Evolutionary conservation across 2,113 vertebrate genomes (phyloP).

Genomic region (Chascanopsetta lugubris): DNA sequence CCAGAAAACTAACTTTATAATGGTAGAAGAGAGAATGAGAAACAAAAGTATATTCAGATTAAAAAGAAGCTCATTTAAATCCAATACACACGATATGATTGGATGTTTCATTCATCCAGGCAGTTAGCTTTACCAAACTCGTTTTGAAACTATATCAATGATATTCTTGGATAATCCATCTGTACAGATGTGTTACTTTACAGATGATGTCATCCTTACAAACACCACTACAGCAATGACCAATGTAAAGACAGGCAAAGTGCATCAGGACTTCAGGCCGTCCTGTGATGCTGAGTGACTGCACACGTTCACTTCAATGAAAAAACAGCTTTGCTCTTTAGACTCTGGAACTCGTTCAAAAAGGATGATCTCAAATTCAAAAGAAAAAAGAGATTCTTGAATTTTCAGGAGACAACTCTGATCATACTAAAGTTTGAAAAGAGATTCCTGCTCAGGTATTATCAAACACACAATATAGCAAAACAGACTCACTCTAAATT

Average conservation of each 20-base stretch:
- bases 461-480: not conserved
- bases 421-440: not conserved
- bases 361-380: no score
- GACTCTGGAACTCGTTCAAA: no score
- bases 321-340: constrained; percentile 27
- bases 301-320: constrained; percentile 1
- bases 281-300: not conserved
- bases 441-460: not conserved
- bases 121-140: no score
- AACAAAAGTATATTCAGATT: not conserved
- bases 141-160: not conserved
- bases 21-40: not conserved
- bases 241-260: no score
- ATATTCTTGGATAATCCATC: not conserved
- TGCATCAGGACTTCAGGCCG: constrained; percentile 16
- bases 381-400: not conserved
- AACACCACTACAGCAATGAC: not conserved
- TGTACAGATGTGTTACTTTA: not conserved
- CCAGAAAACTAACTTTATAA: not conserved
- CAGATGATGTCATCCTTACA: not conserved
- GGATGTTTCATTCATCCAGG: no score
- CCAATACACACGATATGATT: not conserved
- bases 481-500: constrained; percentile 47
- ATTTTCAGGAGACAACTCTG: not conserved
- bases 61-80: not conserved